These are phyloP conservation scores for Formicarius rufipectus DNA, from an alignment of 2,113 vertebrate species.

Conservation along the genomic window DNA sequence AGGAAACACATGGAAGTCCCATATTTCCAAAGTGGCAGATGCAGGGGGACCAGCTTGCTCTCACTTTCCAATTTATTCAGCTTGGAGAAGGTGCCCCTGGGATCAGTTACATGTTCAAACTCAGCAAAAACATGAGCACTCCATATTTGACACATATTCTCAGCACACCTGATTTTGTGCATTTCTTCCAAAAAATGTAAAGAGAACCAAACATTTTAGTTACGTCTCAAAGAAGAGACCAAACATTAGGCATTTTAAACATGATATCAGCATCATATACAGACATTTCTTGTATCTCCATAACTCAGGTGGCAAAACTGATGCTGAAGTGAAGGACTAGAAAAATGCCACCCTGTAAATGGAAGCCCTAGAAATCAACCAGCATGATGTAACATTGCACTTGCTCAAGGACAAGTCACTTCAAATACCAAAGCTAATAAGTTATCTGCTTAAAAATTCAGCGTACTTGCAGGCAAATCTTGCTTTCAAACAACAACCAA, in stretches of 20 bases:
- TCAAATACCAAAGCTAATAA: neutral
- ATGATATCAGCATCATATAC: rapidly evolving
- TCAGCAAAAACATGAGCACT: neutral
- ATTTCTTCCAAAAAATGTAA: neutral
- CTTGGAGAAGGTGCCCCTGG: neutral
- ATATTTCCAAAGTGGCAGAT: neutral
- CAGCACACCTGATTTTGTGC: neutral
- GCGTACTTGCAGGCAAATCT: neutral
- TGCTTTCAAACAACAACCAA: neutral
- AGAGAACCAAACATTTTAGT: neutral
- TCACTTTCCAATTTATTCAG: neutral
- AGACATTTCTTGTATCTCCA: neutral
- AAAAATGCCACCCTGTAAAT: neutral
- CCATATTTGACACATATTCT: neutral
- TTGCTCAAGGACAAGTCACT: constrained; percentile 26
- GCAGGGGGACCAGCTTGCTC: neutral
- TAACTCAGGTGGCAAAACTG: neutral
- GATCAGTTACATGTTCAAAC: neutral
- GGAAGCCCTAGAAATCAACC: neutral
- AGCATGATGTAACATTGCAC: neutral
- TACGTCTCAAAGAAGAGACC: neutral
- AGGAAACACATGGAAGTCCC: neutral
- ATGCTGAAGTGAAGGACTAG: neutral
- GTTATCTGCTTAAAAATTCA: constrained; percentile 7
- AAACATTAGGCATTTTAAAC: neutral